phyloP scores from a whole-genome alignment of 2,888 invertebrate species.

The Mythimna loreyi region DNA sequence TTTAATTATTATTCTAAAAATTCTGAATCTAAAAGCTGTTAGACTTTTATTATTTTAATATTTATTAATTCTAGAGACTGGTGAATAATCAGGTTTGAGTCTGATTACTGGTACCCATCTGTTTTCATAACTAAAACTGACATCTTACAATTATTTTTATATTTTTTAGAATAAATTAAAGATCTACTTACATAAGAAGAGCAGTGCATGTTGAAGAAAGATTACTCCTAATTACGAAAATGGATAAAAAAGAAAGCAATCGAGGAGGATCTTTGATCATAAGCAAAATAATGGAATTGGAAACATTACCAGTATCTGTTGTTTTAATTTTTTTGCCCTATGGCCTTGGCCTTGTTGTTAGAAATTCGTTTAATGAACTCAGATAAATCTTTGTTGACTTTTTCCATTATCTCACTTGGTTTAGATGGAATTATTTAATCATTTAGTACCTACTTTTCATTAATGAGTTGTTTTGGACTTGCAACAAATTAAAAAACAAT shows the following conservation, averaged over 20 bases:
- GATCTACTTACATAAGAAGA: not conserved
- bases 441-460: constrained; percentile 5
- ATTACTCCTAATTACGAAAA: not conserved
- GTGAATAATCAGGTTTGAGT: no score
- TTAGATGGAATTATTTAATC: constrained; percentile 1
- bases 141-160: constrained; percentile 7
- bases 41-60: no score
- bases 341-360: constrained; percentile 39
- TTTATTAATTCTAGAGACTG: no score
- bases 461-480: not conserved
- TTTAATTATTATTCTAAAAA: not conserved
- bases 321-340: constrained; percentile 25
- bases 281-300: constrained; percentile 5
- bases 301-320: constrained; percentile 27
- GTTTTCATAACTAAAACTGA: not conserved
- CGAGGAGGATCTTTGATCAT: not conserved
- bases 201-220: not conserved
- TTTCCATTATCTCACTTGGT: constrained; percentile 9
- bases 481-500: no score
- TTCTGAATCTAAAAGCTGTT: not conserved
- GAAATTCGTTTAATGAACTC: constrained; percentile 40
- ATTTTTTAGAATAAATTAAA: constrained; percentile 30
- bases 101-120: no score
- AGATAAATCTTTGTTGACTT: constrained; percentile 26
- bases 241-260: constrained; percentile 10